Evolutionary conservation across 2,797 vertebrate genomes (phyloP), one percentile per base, ranked within the genome.

Genomic region (Microctenopoma steveboyesi): DNA sequence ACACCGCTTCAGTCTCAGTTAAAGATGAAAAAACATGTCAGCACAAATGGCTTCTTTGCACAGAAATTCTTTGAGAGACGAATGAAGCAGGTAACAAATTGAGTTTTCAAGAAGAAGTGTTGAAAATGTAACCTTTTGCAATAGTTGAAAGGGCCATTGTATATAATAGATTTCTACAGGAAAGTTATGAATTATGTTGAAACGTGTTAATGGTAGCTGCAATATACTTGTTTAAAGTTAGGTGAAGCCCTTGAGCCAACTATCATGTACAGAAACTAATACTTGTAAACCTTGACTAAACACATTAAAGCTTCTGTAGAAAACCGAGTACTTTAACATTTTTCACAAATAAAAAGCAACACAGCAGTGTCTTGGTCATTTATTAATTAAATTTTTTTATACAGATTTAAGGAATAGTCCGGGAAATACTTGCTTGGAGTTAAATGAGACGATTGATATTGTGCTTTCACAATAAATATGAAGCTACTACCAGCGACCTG

Each of bases 241-340:
- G 72, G 4, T 49, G 25, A 62, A 58, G 57, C 57, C 58, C 74
- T 60, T 77, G 55, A 81, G 80, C 33, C 39, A 45, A 60, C n/a
- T 9, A 55, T 72, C 56, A 39, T 88, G 82, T 86, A 87, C 78
- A 85, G 61, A 68, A 65, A 79, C 13, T 14, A 49, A 46, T 14
- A n/a, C 77, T 62, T 83, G 83, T 84, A 79, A 81, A 82, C 63
- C 45, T 81, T 68, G 50, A 84, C 18, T 76, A 37, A 84, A 79
- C 27, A 10, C 67, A 92, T 88, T 93, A 90, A 94, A 93, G 93
- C 93, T 93, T 93, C 85, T 80, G 82, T 94, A 94, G 92, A 90
- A 81, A 91, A 83, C n/a, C 57, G 50, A 79, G 39, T 63, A 43
- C 33, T 72, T 79, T 64, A 76, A 60, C 46, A 51, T 86, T 88